phyloP scores from a whole-genome alignment of 2,888 invertebrate species.

The Phengaris arion region DNA sequence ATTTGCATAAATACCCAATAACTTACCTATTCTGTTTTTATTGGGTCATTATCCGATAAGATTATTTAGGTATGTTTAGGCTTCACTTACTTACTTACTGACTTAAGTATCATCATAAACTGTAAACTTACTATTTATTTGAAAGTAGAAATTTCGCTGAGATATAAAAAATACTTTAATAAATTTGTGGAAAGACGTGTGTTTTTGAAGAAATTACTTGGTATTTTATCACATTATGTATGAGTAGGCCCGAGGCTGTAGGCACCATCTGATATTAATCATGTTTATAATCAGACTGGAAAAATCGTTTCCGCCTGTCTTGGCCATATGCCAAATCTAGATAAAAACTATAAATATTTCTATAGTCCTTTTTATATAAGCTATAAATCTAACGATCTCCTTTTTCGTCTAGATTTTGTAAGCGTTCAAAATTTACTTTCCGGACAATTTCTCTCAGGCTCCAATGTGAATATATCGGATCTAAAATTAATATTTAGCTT shows the following conservation, averaged over 20 bases:
- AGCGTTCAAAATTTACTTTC: not conserved
- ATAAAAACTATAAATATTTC: not conserved
- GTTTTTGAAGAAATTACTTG: too few relatives aligned
- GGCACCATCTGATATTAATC: too few relatives aligned
- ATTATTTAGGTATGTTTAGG: not conserved
- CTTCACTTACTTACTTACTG: too few relatives aligned
- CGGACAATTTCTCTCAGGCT: not conserved
- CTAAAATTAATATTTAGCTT: not conserved
- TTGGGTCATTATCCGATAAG: not conserved
- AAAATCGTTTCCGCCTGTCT: not conserved
- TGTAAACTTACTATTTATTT: not conserved
- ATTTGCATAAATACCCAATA: slow-evolving; percentile 2
- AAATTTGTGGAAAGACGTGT: too few relatives aligned
- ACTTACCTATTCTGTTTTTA: not conserved
- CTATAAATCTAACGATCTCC: not conserved
- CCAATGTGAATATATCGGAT: not conserved
- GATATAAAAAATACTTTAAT: too few relatives aligned
- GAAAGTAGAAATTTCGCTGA: not conserved
- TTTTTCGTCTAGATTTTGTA: not conserved
- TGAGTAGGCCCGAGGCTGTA: too few relatives aligned
- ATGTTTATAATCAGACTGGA: too few relatives aligned
- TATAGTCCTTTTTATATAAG: not conserved
- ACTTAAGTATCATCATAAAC: not conserved
- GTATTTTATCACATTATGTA: too few relatives aligned
- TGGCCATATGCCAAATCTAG: not conserved